Base-by-base conservation (phyloP, 2,888 invertebrate species). In the Chaitophorus viminalis region DNA sequence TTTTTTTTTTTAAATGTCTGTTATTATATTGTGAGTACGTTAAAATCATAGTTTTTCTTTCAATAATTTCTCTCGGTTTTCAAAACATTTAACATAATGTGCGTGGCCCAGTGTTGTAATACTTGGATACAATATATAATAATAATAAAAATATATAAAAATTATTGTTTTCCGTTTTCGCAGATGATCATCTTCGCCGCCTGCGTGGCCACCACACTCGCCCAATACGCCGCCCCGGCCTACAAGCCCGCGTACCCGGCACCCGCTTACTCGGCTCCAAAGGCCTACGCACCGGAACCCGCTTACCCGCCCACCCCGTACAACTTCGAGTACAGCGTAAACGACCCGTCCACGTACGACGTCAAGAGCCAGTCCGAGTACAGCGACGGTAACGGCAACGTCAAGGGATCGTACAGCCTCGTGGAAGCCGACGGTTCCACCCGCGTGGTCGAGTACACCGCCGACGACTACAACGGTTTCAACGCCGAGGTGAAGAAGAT, bases 381-480 rank as follows among this genome's bases (percentile, higher is more conserved):
- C 89, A 18, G 46, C 46, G 89, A 88, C 83, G 88, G 75, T 0
- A 75, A 89, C 89, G 75, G 89, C 89, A 86, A 89, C 89, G 88
- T 89, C 79, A 85, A 89, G 84, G 88, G 89, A 29, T 54, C 87
- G 17, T 87, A 87, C 87, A 87, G 87, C 79, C 79, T 87, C n/a
- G 74, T 87, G 18, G 87, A 87, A 65, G 39, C 87, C 65, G 87
- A 87, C 87, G 89, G 89, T 36, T 86, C 89, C 87, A 89, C 85
- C 81, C 79, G 89, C 65, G 81, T 87, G 31, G 89, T 89, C 72
- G 89, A 89, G 9, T 89, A 89, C 87, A 86, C 83, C 85, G 70
- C 86, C 54, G 86, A 82, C 74, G 83, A 82, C 68, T 72, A 83
- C 88, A 74, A 88, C 88, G 88, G 88, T 74, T 83, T 88, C 83